Evolutionary conservation across 2,888 invertebrate species (phyloP).

Genomic region (Helicoverpa assulta): DNA sequence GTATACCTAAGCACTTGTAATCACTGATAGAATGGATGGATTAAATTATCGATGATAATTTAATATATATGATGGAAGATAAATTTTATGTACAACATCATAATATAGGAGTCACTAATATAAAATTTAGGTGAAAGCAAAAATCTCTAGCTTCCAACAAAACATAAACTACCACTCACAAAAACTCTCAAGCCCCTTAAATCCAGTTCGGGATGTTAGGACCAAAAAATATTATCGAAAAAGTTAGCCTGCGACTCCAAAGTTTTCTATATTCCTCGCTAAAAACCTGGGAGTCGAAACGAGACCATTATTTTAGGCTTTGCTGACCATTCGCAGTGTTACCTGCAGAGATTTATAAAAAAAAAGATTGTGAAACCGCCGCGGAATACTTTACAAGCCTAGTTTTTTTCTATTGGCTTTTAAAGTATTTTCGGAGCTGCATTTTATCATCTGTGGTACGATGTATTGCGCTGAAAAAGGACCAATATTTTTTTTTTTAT

Average conservation of each 20-base stretch:
- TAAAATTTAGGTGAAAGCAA: too few relatives aligned
- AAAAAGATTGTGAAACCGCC: conserved; percentile 44
- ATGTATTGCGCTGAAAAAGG: too few relatives aligned
- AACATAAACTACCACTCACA: conserved; percentile 4
- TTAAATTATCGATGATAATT: too few relatives aligned
- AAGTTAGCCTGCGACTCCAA: conserved; percentile 49
- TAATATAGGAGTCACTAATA: too few relatives aligned
- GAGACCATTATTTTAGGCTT: conserved; percentile 80
- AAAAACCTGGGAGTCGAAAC: conserved; percentile 54
- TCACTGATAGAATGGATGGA: too few relatives aligned
- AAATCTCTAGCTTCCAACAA: not conserved
- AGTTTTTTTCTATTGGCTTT: conserved; percentile 40
- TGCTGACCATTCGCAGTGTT: conserved; percentile 78
- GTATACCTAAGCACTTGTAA: too few relatives aligned
- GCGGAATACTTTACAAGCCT: conserved; percentile 39
- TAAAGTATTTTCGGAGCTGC: not conserved
- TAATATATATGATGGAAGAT: too few relatives aligned
- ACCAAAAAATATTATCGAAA: conserved; percentile 17
- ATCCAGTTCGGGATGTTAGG: conserved; percentile 1
- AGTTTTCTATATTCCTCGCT: conserved; percentile 52
- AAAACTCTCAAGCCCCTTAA: conserved; percentile 8
- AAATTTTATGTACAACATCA: too few relatives aligned
- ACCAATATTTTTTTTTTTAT: too few relatives aligned
- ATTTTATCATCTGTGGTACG: conserved; percentile 8
- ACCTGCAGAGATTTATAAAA: conserved; percentile 61